A percentile compares a stretch with the other conserved stretches of the same genome.
Evolutionary conservation across 2,797 vertebrate species (phyloP).

Genomic region (Erpetoichthys calabaricus): DNA sequence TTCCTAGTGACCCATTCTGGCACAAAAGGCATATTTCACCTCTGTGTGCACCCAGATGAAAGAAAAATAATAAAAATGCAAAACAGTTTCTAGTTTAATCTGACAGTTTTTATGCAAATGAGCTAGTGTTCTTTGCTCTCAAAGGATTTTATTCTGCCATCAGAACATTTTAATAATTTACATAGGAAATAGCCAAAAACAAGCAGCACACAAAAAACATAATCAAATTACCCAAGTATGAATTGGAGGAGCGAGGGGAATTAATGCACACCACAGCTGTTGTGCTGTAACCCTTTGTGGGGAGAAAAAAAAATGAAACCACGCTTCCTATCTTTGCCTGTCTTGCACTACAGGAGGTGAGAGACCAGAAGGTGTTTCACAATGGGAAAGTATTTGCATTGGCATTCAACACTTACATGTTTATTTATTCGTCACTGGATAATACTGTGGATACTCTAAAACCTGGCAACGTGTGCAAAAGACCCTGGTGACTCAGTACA

Average conservation of each 20-base stretch:
- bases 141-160: conserved; percentile 14
- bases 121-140: conserved; percentile 8
- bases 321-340: not conserved
- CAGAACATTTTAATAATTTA: conserved; percentile 25
- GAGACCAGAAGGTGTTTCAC: no score
- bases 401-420: no score
- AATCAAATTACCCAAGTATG: conserved; percentile 20
- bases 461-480: no score
- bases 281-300: not conserved
- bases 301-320: not conserved
- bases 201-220: conserved; percentile 10
- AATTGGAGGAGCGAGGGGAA: conserved; percentile 10
- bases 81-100: conserved; percentile 40
- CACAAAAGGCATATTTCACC: conserved; percentile 18
- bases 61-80: conserved; percentile 45
- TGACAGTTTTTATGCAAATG: conserved; percentile 48
- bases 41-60: conserved; percentile 15
- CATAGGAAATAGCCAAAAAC: conserved; percentile 23
- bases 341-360: not conserved
- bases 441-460: no score
- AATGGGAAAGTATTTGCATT: no score
- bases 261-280: conserved; percentile 7
- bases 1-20: not conserved
- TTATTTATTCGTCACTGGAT: no score
- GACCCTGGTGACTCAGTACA: no score